Evolutionary conservation across 2,888 invertebrate genomes (phyloP), one percentile per base, ranked within the genome.

Genomic region (Heteromyza rotundicornis): DNA sequence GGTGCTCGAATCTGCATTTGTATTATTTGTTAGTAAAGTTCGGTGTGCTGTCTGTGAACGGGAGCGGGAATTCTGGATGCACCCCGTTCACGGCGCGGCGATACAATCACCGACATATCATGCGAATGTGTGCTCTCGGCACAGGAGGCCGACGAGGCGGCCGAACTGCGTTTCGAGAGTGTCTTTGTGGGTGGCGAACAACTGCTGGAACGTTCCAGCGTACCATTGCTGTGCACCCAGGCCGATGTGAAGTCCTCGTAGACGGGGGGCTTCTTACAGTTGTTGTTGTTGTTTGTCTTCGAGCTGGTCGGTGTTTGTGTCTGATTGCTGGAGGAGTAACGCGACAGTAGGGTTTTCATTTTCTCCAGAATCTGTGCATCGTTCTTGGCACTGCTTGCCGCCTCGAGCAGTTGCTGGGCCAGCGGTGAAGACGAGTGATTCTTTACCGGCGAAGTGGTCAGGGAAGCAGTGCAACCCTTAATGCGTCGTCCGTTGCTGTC

Each of bases 221-320:
- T 88, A 0, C 90, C 90, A 78, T 89, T 89, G 67, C 89, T 89
- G 83, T 90, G 89, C 27, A 90, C 89, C 90, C 90, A 90, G 12
- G 89, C 89, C 23, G 89, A 87, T 7, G 90, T 89, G 51, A 77
- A 90, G 68, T 90, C 90, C 67, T 90, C 87, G 54, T 87, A 89
- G 56, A 89, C 87, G 1, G 76, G 69, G 1, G 88, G 87, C 58
- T 77, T 72, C 22, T 77, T 79, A 59, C 72, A 70, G 47, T 17
- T 44, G 14, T 20, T 36, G 36, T 14, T 35, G 16, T 12, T 20
- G 10, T 10, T 35, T 10, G 19, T 23, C 5, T 27, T 49, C 2
- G 55, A 16, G 7, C 10, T 35, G 2, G 47, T 32, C 35, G 40
- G 16, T 23, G 16, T 35, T 16, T 27, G n/a, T 49, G 52, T 22